Evolutionary conservation across 2,797 vertebrate species (phyloP).

Genomic region (Podarcis lilfordi): DNA sequence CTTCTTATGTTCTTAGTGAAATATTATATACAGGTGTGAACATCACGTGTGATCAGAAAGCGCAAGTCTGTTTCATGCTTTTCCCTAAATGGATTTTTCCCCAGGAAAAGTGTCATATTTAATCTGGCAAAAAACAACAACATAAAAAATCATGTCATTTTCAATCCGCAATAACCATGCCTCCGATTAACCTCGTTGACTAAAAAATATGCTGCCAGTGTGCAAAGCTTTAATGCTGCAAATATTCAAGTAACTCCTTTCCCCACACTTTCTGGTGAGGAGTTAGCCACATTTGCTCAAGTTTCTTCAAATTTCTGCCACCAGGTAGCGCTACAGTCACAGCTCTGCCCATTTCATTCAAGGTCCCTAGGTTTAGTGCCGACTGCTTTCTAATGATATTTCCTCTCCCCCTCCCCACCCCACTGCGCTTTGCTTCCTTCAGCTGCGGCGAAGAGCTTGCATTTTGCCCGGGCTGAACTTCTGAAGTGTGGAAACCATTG

Average conservation of each 20-base stretch:
- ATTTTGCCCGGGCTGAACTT: constrained; percentile 19
- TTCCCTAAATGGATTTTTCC: background rate
- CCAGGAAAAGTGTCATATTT: background rate
- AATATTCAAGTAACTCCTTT: constrained; percentile 41
- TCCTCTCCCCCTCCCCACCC: constrained; percentile 26
- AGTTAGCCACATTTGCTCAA: constrained; percentile 30
- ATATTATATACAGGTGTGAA: background rate
- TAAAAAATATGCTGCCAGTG: background rate
- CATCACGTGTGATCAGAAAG: background rate
- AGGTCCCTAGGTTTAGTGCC: constrained; percentile 15
- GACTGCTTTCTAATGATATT: constrained; percentile 41
- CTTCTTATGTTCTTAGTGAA: no score
- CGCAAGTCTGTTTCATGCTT: background rate
- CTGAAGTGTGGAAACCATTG: background rate
- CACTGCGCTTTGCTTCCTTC: constrained; percentile 20
- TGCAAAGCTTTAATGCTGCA: constrained; percentile 35
- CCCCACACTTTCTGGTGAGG: constrained; percentile 5
- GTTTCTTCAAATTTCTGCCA: constrained; percentile 55
- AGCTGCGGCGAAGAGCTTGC: background rate
- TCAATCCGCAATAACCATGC: background rate
- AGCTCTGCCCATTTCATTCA: constrained; percentile 27
- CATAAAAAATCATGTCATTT: background rate
- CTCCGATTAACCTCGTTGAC: background rate
- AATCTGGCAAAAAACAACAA: background rate
- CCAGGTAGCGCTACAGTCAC: constrained; percentile 74